Conservation (phyloP, 2,113 vertebrate genomes). For the human region GRCh38 chr2:222177001-222177500, state of each 20-base stretch:
- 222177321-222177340: background rate
- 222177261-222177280: background rate
- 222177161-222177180: background rate
- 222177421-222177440: background rate
- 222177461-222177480: background rate
- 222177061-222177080: conserved; percentile 49
- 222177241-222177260: background rate
- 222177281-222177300: background rate
- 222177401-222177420: background rate
- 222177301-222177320: background rate
- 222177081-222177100: background rate
- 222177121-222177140: background rate
- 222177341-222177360: background rate
- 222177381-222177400: background rate
- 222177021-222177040: conserved; percentile 41
- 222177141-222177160: background rate
- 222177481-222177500: background rate
- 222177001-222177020: background rate
- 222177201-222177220: background rate
- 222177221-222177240: background rate
- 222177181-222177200: background rate
- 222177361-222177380: background rate
- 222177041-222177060: conserved; percentile 56
- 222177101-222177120: background rate
- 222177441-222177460: background rate